phyloP scores from a whole-genome alignment of 64 coral and sea anemone genomes.

The Dendronephthya gigantea region DNA sequence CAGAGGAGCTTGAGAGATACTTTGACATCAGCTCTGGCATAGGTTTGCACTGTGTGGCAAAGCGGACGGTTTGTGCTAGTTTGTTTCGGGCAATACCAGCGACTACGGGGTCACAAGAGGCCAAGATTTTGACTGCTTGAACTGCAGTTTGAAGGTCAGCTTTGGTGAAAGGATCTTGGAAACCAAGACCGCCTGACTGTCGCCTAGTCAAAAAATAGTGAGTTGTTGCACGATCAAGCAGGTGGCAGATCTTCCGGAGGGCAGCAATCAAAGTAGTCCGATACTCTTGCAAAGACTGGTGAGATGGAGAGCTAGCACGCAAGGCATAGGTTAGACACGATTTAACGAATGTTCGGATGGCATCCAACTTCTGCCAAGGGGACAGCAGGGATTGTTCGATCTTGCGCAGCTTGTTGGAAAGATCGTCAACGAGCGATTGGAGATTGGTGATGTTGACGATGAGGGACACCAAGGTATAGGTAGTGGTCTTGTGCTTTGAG shows the following conservation, averaged over 20 bases:
- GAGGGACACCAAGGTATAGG: too few relatives aligned
- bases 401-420: too few relatives aligned
- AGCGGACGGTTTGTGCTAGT: too few relatives aligned
- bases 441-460: too few relatives aligned
- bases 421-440: too few relatives aligned
- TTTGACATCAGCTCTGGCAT: too few relatives aligned
- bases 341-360: too few relatives aligned
- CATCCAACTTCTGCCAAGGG: too few relatives aligned
- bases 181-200: conserved; percentile 2
- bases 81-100: too few relatives aligned
- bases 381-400: background rate
- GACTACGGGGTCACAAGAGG: conserved; percentile 7
- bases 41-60: too few relatives aligned
- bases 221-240: background rate
- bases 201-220: conserved; percentile 1
- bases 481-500: too few relatives aligned
- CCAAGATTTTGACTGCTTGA: conserved; percentile 1
- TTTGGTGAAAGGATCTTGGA: background rate
- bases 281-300: background rate
- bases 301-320: background rate
- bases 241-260: background rate
- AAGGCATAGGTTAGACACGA: conserved; percentile 14
- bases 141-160: background rate
- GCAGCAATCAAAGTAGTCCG: background rate
- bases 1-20: too few relatives aligned